Conservation (phyloP, 2,113 vertebrate genomes). For the Litocranius walleri region DNA sequence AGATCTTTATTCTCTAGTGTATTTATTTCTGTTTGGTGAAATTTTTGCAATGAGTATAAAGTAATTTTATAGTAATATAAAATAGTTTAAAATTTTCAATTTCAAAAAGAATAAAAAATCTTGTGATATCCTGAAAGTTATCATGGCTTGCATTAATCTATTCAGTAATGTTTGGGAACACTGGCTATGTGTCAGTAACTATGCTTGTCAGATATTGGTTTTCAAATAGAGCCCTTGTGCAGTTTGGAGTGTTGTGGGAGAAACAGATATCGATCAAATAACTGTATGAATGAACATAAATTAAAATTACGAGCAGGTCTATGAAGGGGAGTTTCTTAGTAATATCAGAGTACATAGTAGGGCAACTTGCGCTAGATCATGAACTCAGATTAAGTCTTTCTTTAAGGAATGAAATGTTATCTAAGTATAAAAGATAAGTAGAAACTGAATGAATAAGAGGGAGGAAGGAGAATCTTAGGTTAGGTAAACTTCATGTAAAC, state of each 20-base stretch:
- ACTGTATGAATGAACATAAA: neutral
- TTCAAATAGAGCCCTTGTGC: neutral
- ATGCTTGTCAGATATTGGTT: neutral
- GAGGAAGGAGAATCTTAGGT: neutral
- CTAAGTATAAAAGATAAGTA: neutral
- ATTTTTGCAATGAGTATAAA: neutral
- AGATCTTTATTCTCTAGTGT: neutral
- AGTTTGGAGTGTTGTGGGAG: neutral
- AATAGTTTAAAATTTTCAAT: neutral
- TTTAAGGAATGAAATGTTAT: neutral
- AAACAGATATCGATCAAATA: neutral
- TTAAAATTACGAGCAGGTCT: neutral
- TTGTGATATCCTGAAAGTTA: neutral
- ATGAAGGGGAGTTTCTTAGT: neutral
- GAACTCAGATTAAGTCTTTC: neutral
- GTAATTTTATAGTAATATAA: neutral
- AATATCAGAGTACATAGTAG: neutral
- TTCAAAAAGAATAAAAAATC: neutral
- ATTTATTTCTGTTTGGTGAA: neutral
- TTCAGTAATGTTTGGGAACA: neutral
- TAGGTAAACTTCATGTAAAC: neutral
- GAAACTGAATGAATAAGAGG: neutral
- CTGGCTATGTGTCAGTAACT: neutral
- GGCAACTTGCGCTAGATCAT: neutral
- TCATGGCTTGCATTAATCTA: neutral